Evolutionary conservation across 2,888 invertebrate genomes (phyloP).

Genomic region (Carcina quercana): DNA sequence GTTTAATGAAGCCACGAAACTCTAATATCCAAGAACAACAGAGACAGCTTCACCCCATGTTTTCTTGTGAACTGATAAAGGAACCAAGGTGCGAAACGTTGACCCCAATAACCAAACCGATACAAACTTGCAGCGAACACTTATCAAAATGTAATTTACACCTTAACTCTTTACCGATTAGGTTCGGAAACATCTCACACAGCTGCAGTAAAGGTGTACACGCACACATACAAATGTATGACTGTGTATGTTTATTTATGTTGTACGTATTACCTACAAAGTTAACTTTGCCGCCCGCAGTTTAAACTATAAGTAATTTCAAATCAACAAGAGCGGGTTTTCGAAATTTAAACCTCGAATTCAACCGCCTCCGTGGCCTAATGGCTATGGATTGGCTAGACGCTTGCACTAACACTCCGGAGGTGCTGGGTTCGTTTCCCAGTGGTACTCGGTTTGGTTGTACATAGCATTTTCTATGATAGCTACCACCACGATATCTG

Average conservation of each 20-base stretch:
- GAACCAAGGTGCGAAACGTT: conserved; percentile 62
- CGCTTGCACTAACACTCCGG: too few species aligned
- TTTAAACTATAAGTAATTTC: conserved; percentile 5
- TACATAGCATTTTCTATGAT: too few species aligned
- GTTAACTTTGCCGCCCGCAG: conserved; percentile 5
- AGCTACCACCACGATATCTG: too few species aligned
- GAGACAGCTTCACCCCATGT: conserved; percentile 31
- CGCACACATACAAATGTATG: conserved; percentile 9
- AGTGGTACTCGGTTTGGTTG: too few species aligned
- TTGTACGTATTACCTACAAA: conserved; percentile 8
- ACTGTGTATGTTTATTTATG: conserved; percentile 16
- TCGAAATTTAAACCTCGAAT: conserved; percentile 17
- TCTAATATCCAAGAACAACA: conserved; percentile 6
- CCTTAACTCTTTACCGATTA: too few species aligned
- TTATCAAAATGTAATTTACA: background rate
- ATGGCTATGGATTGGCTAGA: too few species aligned
- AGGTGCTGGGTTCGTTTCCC: too few species aligned
- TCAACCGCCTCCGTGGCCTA: too few species aligned
- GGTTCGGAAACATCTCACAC: background rate
- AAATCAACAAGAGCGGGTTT: background rate
- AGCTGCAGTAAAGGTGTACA: conserved; percentile 2
- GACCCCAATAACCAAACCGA: conserved; percentile 42
- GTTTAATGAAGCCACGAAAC: too few species aligned
- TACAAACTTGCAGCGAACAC: conserved; percentile 8
- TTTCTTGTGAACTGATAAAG: conserved; percentile 57